Conservation (phyloP, 2,113 vertebrate genomes). For the Eptesicus fuscus region DNA sequence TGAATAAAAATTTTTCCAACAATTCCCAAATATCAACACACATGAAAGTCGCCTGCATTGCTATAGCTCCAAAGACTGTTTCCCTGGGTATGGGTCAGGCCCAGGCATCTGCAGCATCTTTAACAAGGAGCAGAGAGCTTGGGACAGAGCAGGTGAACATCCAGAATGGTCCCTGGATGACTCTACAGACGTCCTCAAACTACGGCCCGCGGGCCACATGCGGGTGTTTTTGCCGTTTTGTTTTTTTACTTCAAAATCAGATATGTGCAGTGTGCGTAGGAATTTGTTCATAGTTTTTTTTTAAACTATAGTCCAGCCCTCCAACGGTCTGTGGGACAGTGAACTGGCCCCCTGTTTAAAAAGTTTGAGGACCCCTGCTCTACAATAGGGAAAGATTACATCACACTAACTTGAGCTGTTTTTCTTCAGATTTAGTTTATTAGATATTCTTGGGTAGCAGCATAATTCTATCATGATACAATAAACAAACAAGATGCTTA, state of each 20-base stretch:
- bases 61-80: neutral
- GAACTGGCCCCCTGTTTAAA: no score
- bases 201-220: no score
- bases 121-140: neutral
- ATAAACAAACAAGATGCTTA: neutral
- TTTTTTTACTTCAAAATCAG: no score
- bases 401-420: neutral
- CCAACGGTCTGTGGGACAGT: no score
- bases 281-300: no score
- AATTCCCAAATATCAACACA: neutral
- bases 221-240: no score
- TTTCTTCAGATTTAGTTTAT: neutral
- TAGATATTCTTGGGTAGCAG: neutral
- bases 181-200: no score
- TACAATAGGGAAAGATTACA: neutral
- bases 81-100: neutral
- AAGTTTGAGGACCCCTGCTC: no score
- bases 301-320: no score
- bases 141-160: neutral
- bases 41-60: neutral
- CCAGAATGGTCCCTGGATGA: neutral
- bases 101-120: neutral
- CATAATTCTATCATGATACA: constrained; percentile 2
- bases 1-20: neutral
- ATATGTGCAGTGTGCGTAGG: no score